phyloP scores from a whole-genome alignment of 2,113 vertebrate genomes.

The Etheostoma cragini region DNA sequence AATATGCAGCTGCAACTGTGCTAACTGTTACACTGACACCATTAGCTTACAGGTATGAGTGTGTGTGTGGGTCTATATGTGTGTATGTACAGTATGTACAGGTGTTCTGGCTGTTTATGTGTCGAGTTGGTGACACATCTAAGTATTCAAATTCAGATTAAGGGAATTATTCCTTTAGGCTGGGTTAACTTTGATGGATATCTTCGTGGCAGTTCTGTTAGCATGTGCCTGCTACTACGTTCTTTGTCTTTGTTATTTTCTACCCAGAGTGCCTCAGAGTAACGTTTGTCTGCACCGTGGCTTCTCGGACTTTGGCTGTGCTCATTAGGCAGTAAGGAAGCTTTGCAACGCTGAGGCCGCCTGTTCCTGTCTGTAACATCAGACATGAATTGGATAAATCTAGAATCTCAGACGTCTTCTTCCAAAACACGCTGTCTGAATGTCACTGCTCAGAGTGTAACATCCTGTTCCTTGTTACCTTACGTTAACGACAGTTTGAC shows the following conservation, averaged over 20 bases:
- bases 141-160: not conserved
- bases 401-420: not conserved
- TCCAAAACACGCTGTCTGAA: constrained; percentile 8
- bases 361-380: not conserved
- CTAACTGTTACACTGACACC: constrained; percentile 51
- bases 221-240: not conserved
- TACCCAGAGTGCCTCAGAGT: not conserved
- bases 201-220: not conserved
- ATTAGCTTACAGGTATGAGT: constrained; percentile 11
- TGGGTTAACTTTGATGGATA: not conserved
- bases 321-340: constrained; percentile 11
- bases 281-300: not conserved
- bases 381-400: constrained; percentile 18
- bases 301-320: not conserved
- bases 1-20: constrained; percentile 29
- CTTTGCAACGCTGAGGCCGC: not conserved
- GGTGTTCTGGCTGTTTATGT: constrained; percentile 9
- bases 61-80: not conserved
- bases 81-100: not conserved
- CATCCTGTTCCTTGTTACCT: not conserved
- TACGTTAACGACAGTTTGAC: not conserved
- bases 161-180: not conserved
- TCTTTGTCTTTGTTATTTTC: not conserved
- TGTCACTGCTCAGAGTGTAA: constrained; percentile 4
- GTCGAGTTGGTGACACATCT: not conserved